Percentiles rank a stretch among this genome's conserved stretches.
Conservation (phyloP, 30 jellyfish, hydroid and myxozoan genomes). For the Cassiopea xamachana region DNA sequence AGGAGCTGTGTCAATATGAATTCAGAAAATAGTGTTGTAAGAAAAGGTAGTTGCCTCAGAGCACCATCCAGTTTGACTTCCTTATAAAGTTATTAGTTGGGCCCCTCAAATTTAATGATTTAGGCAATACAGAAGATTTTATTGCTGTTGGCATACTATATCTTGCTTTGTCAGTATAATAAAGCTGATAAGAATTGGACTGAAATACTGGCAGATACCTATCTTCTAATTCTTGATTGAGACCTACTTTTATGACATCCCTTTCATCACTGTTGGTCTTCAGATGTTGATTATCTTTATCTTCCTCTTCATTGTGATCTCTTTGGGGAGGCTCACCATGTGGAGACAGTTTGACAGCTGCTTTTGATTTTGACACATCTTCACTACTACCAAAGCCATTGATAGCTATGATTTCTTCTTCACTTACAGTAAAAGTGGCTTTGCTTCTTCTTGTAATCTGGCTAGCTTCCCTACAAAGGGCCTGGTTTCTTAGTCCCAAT, state of each 20-base stretch:
- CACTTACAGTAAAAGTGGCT: neutral
- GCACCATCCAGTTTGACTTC: conserved; percentile 34
- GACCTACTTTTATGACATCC: neutral
- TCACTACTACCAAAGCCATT: neutral
- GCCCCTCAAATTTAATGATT: neutral
- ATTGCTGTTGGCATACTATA: neutral
- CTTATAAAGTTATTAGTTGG: conserved; percentile 11
- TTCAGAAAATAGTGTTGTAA: neutral
- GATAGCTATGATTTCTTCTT: neutral
- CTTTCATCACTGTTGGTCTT: neutral
- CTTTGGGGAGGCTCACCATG: neutral
- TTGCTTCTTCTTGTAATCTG: conserved; percentile 1
- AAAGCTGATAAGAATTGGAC: conserved; percentile 30
- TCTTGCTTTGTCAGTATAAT: neutral
- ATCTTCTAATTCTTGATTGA: neutral
- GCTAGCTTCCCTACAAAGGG: neutral
- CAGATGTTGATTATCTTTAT: neutral
- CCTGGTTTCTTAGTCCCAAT: neutral
- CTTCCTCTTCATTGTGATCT: neutral
- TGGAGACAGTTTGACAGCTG: neutral
- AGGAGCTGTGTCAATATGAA: neutral
- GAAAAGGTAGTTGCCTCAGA: neutral
- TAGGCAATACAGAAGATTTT: neutral
- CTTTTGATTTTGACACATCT: neutral
- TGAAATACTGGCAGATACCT: conserved; percentile 3